phyloP scores from a whole-genome alignment of 2,113 vertebrate genomes.

The Hirundichthys speculiger region DNA sequence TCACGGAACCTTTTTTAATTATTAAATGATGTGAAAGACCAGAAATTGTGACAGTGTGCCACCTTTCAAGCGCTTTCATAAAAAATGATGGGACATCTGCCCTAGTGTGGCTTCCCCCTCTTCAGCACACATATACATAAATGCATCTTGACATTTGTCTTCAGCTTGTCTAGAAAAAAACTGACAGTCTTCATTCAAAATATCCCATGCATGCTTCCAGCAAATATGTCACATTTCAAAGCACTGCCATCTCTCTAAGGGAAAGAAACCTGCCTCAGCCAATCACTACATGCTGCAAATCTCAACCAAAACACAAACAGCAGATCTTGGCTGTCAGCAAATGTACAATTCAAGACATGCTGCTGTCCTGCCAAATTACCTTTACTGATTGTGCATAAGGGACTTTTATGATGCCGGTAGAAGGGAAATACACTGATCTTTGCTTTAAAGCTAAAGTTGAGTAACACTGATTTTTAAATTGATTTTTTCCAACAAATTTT shows the following conservation, averaged over 20 bases:
- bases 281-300: neutral
- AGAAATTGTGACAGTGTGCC: neutral
- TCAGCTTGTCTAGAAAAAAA: too few species aligned
- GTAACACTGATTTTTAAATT: too few species aligned
- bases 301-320: neutral
- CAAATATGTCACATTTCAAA: neutral
- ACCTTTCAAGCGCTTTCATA: conserved; percentile 20
- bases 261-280: conserved; percentile 1
- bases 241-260: neutral
- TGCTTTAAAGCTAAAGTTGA: neutral
- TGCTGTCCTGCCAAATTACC: conserved; percentile 1
- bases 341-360: neutral
- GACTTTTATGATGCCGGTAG: neutral
- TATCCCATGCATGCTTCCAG: neutral
- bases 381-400: neutral
- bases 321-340: neutral
- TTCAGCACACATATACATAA: too few species aligned
- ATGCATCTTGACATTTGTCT: too few species aligned
- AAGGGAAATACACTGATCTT: neutral
- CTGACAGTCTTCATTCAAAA: neutral
- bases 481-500: neutral
- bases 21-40: conserved; percentile 15
- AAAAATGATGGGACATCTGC: conserved; percentile 3
- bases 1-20: too few species aligned
- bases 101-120: neutral